phyloP scores from a whole-genome alignment of 2,113 vertebrate species.

The Alces alces region DNA sequence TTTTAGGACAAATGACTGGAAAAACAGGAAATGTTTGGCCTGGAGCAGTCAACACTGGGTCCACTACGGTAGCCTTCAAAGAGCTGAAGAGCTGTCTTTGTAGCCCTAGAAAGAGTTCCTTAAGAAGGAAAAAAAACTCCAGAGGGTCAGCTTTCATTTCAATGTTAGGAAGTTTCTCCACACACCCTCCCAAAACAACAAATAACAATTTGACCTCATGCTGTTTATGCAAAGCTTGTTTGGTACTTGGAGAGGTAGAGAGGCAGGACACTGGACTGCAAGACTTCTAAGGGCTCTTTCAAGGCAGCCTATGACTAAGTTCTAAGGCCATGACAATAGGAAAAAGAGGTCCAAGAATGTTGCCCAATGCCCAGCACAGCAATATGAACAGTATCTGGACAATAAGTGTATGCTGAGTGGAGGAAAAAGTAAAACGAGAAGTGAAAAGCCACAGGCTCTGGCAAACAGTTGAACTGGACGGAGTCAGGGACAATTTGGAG shows the following conservation, averaged over 20 bases:
- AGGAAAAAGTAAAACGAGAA: not conserved
- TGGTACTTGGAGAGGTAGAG: not conserved
- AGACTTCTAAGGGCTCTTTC: not conserved
- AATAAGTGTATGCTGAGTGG: not conserved
- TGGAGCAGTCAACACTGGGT: not conserved
- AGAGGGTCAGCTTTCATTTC: constrained; percentile 23
- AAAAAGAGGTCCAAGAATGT: not conserved
- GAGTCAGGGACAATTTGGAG: not conserved
- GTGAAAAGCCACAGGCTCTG: not conserved
- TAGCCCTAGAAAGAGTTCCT: constrained; percentile 37
- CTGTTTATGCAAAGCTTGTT: not conserved
- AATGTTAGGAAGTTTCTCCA: constrained; percentile 42
- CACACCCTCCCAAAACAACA: constrained; percentile 41
- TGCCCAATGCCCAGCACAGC: not conserved
- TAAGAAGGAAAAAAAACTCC: not conserved
- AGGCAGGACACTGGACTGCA: not conserved
- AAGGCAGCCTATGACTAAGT: not conserved
- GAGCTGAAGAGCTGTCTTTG: not conserved
- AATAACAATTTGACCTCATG: constrained; percentile 21
- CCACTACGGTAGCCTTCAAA: not conserved
- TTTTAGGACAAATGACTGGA: constrained; percentile 5
- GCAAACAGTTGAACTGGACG: not conserved
- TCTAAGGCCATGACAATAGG: not conserved
- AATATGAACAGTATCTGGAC: not conserved
- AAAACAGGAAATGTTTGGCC: constrained; percentile 46